Base-by-base conservation (phyloP, 2,113 vertebrate genomes). In the Leptodactylus fuscus region DNA sequence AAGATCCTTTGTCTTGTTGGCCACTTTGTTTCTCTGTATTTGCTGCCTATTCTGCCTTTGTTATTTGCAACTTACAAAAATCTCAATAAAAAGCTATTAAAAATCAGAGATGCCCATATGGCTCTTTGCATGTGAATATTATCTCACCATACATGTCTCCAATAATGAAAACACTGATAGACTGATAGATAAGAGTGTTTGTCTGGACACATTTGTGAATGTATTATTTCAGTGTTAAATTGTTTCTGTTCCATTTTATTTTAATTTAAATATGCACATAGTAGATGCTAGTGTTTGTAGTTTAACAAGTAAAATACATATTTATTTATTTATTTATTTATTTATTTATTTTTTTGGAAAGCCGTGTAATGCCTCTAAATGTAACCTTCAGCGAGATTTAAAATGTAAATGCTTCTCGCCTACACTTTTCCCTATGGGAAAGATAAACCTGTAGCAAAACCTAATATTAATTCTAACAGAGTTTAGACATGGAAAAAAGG, bases 391-490 rank as follows among this genome's bases (percentile, higher is more conserved):
- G 22, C 48, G 49, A 38, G 55, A 9, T 83, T 29, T 11, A 46
- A 34, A 83, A 24, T 85, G 24, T 86, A 88, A 87, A 10, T 58
- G 77, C 71, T 67, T 76, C 8, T 87, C 44, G 16, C 77, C 1
- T 87, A 51, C 53, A 15, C 67, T 86, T 89, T 91, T 67, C 46
- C 4, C 73, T 70, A 32, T 79, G 81, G 58, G 60, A 58, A 60
- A 81, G 41, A 78, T 89, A 55, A 58, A n/a, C 83, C 60, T 89
- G 60, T 29, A 89, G 87, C 29, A 80, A 4, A 90, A 90, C 87
- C 24, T 87, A 91, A 87, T 88, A 27, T 80, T 91, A 87, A 89
- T 88, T 88, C 82, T 81, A 88, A 88, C 77, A 69, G 6, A 49
- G 16, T 10, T 88, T 48, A 85, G 44, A 27, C 29, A 83, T 86